Evolutionary conservation across 2,113 vertebrate genomes (phyloP).

Genomic region (Centropus unirufus): DNA sequence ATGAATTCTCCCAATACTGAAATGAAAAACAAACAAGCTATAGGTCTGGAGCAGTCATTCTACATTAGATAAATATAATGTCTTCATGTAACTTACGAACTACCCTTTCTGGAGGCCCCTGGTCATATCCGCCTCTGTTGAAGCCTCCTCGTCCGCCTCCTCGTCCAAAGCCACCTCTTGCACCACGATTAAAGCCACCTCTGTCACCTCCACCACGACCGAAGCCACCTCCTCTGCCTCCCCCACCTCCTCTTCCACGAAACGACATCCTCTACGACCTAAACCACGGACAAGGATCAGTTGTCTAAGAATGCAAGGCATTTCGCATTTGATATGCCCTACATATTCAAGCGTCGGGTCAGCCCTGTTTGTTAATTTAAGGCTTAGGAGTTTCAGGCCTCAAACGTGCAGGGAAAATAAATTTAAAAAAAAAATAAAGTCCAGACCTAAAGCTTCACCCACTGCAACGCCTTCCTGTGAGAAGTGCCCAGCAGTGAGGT

Average conservation of each 20-base stretch:
- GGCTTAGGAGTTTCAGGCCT: rapidly evolving
- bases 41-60: neutral
- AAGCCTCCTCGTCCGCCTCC: constrained; percentile 89
- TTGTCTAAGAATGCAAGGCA: neutral
- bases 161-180: constrained; percentile 71
- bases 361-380: neutral
- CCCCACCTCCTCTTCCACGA: constrained; percentile 81
- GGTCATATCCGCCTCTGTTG: constrained; percentile 89
- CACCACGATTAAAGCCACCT: constrained; percentile 65
- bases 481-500: rapidly evolving
- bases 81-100: constrained; percentile 82
- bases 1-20: constrained; percentile 92
- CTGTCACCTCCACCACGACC: constrained; percentile 59
- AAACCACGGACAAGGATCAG: rapidly evolving
- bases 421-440: neutral
- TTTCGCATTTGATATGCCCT: neutral
- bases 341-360: neutral
- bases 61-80: rapidly evolving
- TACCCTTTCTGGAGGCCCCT: constrained; percentile 92
- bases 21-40: neutral
- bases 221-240: constrained; percentile 80
- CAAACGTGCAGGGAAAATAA: rapidly evolving
- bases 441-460: rapidly evolving
- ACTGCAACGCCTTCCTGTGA: rapidly evolving
- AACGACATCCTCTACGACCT: constrained; percentile 84